Conservation (phyloP, 1,140 invertebrate genomes). For the Oncopodura yosiiana region DNA sequence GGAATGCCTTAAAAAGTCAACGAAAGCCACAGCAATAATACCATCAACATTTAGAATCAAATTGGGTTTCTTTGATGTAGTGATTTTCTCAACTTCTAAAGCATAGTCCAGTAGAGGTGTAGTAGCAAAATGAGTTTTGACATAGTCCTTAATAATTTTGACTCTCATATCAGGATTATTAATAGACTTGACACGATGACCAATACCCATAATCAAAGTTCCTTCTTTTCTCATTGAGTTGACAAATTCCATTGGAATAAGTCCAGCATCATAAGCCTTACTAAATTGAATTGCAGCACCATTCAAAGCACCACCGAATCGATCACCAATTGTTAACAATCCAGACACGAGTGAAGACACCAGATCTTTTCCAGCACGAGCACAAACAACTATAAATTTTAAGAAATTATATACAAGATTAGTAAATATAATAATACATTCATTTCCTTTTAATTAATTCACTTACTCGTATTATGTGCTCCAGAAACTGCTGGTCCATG, state of each 20-base stretch:
- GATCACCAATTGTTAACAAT: constrained; percentile 93
- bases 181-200: constrained; percentile 95
- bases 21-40: constrained; percentile 92
- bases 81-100: constrained; percentile 93
- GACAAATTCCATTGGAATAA: constrained; percentile 97
- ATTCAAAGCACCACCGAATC: constrained; percentile 96
- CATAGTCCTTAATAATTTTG: constrained; percentile 92
- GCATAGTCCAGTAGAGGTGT: constrained; percentile 91
- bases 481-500: constrained; percentile 98
- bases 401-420: no score
- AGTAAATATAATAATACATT: no score
- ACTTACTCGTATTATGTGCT: constrained; percentile 98
- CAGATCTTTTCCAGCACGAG: constrained; percentile 95
- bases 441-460: no score
- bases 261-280: constrained; percentile 83
- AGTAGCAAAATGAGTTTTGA: constrained; percentile 81
- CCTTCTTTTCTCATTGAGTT: constrained; percentile 95
- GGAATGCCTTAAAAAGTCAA: constrained; percentile 86
- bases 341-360: constrained; percentile 94
- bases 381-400: no score
- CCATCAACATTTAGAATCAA: constrained; percentile 98
- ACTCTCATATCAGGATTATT: constrained; percentile 99
- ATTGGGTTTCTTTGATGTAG: constrained; percentile 98
- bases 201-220: constrained; percentile 98
- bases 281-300: constrained; percentile 92